Base-by-base conservation (phyloP, 2,113 vertebrate genomes). In the Asarcornis scutulata region DNA sequence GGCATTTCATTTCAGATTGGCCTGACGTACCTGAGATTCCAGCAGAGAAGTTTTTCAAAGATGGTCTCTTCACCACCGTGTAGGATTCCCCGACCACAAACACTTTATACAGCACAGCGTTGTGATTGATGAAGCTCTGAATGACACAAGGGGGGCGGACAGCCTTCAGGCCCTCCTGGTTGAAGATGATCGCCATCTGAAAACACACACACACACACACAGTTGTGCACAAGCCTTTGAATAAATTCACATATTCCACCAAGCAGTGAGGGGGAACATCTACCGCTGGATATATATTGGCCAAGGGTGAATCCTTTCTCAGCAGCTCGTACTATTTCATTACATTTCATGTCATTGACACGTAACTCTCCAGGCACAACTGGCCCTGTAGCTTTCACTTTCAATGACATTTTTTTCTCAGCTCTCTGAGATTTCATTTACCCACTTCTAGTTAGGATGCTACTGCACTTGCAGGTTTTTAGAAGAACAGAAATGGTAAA, bases 91-190 rank as follows among this genome's bases (percentile, higher is more conserved):
- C 99, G 0, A 99, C 99, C 96, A 99, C 99, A 1, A 99, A 99
- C 95, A 99, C 99, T 97, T 99, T 99, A 97, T 99, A 99, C 25
- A 99, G 98, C 78, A 99, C 99, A 0, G 99, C 99, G 1, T 99
- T 99, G 97, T 99, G 99, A 97, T 99, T 99, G 97, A 99, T 99
- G 97, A 99, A 99, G 93, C 99, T 99, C 98, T 99, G 99, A 95
- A 99, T 99, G 94, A 99, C 99, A 2, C 99, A 99, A 1, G 99
- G 99, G 0, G 99, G 99, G 77, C 98, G 98, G 82, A 99, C 98
- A 59, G 98, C 98, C 42, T 98, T 99, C 96, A 99, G 98, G 93
- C 99, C 99, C 94, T 99, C 99, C 95, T 98, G 98, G 80, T 99
- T 99, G 97, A 99, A 99, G 96, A 99, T 99, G 59, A 99, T 99